Evolutionary conservation across 1,140 invertebrate genomes (phyloP), one percentile per base, ranked within the genome.

Genomic region (Dendrolimus kikuchii): DNA sequence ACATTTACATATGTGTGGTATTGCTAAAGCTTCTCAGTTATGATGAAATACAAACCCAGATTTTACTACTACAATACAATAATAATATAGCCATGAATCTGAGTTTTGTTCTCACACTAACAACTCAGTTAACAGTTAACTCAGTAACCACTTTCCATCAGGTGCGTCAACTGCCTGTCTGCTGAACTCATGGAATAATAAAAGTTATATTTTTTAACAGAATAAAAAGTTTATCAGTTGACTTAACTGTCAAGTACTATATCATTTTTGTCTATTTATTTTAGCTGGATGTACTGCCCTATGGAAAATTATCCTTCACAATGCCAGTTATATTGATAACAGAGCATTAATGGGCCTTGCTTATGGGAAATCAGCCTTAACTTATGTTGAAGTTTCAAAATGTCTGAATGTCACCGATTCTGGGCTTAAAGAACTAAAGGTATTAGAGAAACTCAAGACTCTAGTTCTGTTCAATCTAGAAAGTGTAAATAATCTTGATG

Each of bases 261-360:
- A 36, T 49, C 38, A 9, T 39, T 50, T 44, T 37, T 51, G 40
- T 60, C 51, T 8, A 57, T 57, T 54, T 45, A 46, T 57, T 42
- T 59, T 41, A 84, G 80, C 56, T 74, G 83, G 83, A 45, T 83
- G 81, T 46, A 74, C 73, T 40, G 70, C 57, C 56, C 63, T 86
- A 46, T 51, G 71, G 39, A 83, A 66, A 71, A 75, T 86, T 36
- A 74, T 81, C 45, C 68, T 86, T 7, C 81, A 86, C 53, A 74
- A 86, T 60, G 69, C 71, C 46, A 71, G 71, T 44, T 84, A 86
- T 40, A 82, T 84, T 62, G 81, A 86, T 58, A 73, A 86, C 50
- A 73, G 73, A 62, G 83, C 83, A 46, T 61, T 86, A 60, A 77
- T 74, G 57, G 83, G 78, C 5, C 64, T 86, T 5, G 60, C 63